phyloP scores from a whole-genome alignment of 2,797 vertebrate genomes.

The Fringilla coelebs region DNA sequence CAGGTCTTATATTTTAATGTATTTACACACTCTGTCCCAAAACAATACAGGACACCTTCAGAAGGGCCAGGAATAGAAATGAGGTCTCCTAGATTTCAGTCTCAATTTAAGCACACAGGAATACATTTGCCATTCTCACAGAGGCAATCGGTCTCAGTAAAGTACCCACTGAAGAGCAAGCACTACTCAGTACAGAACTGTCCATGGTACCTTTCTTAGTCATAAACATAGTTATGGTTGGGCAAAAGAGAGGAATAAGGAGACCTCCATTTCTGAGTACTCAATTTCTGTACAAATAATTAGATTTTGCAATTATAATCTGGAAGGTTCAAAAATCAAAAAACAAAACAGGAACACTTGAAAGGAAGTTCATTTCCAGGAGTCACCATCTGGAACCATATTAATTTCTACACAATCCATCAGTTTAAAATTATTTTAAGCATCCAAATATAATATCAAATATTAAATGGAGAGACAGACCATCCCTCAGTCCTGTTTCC shows the following conservation, averaged over 20 bases:
- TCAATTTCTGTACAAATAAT: neutral
- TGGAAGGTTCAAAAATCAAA: neutral
- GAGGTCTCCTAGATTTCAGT: conserved; percentile 36
- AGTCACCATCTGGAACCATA: neutral
- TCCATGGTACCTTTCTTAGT: neutral
- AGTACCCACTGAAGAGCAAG: neutral
- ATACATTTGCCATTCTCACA: neutral
- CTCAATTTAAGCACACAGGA: conserved; percentile 9
- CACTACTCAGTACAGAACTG: neutral
- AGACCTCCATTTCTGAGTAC: neutral
- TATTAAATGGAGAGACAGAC: neutral
- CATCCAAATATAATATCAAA: neutral
- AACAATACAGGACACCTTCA: conserved; percentile 32
- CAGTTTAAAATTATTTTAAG: neutral
- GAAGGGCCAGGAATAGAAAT: conserved; percentile 30
- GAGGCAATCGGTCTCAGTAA: neutral
- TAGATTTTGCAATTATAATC: neutral
- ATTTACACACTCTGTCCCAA: conserved; percentile 3
- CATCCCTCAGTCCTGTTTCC: neutral
- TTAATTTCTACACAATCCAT: neutral
- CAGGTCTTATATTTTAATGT: neutral
- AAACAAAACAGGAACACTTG: neutral
- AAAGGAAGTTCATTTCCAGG: neutral
- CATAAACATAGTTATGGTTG: neutral
- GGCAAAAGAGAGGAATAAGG: neutral